Percentiles rank a stretch among this genome's conserved stretches.
Evolutionary conservation across 2,113 vertebrate genomes (phyloP).

Genomic region (Phoenicopterus ruber): DNA sequence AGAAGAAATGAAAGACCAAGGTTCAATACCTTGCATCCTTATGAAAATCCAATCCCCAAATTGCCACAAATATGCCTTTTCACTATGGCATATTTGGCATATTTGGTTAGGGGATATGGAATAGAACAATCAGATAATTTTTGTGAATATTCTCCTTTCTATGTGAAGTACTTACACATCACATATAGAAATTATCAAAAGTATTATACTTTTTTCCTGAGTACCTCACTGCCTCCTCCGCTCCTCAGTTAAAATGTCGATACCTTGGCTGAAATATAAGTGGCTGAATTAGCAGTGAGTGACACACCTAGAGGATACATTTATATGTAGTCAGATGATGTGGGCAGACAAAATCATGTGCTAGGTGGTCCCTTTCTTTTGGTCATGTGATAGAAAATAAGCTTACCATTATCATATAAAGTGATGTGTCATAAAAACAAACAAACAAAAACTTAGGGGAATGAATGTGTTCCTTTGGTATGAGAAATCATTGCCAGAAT

Average conservation of each 20-base stretch:
- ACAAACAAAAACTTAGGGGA: not conserved
- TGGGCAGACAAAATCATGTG: not conserved
- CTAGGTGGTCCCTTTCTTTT: not conserved
- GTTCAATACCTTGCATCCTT: not conserved
- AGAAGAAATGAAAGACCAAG: not conserved
- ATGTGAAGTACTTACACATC: not conserved
- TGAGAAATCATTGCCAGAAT: not conserved
- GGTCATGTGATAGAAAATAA: not conserved
- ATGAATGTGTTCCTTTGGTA: not conserved
- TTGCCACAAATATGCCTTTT: not conserved
- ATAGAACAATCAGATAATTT: not conserved
- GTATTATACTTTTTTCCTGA: not conserved
- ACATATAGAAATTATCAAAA: not conserved
- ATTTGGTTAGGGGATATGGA: not conserved
- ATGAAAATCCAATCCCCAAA: not conserved
- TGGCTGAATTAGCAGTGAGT: not conserved
- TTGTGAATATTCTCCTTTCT: not conserved
- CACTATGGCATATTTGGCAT: accelerated
- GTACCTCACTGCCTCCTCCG: not conserved
- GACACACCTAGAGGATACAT: not conserved
- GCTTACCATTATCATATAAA: not conserved
- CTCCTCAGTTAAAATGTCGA: not conserved
- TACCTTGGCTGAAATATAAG: not conserved
- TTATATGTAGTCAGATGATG: not conserved
- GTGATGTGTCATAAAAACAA: not conserved